These are phyloP conservation scores for Harmothoe impar DNA, from an alignment of 2,888 invertebrate genomes.

Conservation along the genomic window DNA sequence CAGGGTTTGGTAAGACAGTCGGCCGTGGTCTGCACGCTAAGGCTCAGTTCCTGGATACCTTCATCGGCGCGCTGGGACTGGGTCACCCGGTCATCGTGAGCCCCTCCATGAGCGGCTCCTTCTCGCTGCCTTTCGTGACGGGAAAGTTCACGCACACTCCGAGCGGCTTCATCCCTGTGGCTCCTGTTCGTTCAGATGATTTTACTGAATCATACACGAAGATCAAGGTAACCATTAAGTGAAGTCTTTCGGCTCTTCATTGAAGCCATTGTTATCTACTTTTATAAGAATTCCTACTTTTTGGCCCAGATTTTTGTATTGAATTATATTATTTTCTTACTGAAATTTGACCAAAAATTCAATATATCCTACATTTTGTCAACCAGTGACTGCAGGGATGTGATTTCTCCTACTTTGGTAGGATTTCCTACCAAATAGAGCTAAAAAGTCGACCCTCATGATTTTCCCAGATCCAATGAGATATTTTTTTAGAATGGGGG, in stretches of 20 bases:
- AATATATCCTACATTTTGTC: too few relatives aligned
- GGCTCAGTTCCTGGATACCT: slow-evolving; percentile 67
- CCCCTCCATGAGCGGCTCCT: slow-evolving; percentile 85
- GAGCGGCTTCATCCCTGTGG: slow-evolving; percentile 83
- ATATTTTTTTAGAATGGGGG: too few relatives aligned
- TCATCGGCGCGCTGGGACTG: slow-evolving; percentile 78
- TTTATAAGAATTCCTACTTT: too few relatives aligned
- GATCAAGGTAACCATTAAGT: slow-evolving; percentile 60
- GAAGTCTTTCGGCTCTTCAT: neutral
- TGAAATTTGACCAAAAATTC: too few relatives aligned
- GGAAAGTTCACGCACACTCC: slow-evolving; percentile 73
- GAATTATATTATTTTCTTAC: too few relatives aligned
- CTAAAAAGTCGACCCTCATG: too few relatives aligned
- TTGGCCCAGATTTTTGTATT: too few relatives aligned
- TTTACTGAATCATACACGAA: slow-evolving; percentile 73
- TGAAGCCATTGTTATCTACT: neutral
- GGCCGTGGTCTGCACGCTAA: neutral
- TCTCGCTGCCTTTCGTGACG: slow-evolving; percentile 83
- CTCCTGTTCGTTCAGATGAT: slow-evolving; percentile 81
- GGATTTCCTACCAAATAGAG: too few relatives aligned
- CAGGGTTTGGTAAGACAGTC: neutral
- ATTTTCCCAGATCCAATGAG: too few relatives aligned
- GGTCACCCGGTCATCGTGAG: slow-evolving; percentile 83
- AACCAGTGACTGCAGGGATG: too few relatives aligned
- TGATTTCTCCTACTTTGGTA: too few relatives aligned